Evolutionary conservation across 2,888 invertebrate genomes (phyloP), one percentile per base, ranked within the genome.

Genomic region (Formica aserva): DNA sequence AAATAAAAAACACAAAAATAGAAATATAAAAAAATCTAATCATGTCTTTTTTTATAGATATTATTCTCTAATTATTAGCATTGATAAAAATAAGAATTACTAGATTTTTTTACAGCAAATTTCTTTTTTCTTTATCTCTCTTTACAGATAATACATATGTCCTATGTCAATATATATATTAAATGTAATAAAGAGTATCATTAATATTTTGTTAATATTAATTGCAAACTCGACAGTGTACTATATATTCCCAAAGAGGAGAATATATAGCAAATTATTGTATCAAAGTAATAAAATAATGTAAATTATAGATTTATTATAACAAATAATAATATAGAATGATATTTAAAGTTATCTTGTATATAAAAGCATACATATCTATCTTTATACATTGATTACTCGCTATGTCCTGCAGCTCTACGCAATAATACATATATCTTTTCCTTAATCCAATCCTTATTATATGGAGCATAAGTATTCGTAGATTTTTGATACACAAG

Each of bases 381-480:
- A 85, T 77, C 18, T 67, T 83, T 85, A 77, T 85, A 48, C 60
- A 72, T 74, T 60, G 77, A 55, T 87, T 90, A 93, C 67, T 92
- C 92, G 78, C 88, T 91, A 89, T 96, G 96, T 0, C 97, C 98
- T 0, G 98, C 98, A 0, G 99, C 99, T 95, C 99, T 98, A 90
- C 98, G 97, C 87, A 99, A 95, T 92, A 99, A 95, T 5, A 99
- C 97, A 94, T 99, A 99, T 87, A 99, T 99, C 95, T 99, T 99
- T 94, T 99, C 99, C 95, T 99, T 99, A 83, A 99, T 98, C 99
- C 99, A 99, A 92, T 99, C 99, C 95, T 99, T 99, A 95, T 99
- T 99, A 95, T 99, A 99, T 0, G 99, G 99, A 1, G 98, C 98
- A 93, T 99, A 99, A 0, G 98, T 98, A 93, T 98, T 98, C 62